Evolutionary conservation across 2,113 vertebrate species (phyloP).

Genomic region (Myotis davidii): DNA sequence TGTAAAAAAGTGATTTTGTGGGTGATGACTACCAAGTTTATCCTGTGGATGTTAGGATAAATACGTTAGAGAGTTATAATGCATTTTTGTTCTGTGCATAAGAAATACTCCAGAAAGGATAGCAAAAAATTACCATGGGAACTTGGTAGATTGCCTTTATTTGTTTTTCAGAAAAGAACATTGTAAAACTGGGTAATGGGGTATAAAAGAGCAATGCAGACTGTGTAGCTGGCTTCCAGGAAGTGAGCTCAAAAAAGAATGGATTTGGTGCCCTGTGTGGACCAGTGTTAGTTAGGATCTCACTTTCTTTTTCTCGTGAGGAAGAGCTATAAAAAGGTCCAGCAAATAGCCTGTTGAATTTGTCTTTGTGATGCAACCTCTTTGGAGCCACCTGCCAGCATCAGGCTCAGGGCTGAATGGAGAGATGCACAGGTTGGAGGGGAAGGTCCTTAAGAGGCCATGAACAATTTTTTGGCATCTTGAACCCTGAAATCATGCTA

Average conservation of each 20-base stretch:
- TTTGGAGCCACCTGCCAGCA: not conserved
- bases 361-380: not conserved
- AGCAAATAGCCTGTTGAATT: not conserved
- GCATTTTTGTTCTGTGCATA: constrained; percentile 16
- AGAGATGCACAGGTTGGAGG: not conserved
- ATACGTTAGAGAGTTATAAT: not conserved
- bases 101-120: constrained; percentile 40
- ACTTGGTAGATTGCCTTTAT: not conserved
- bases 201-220: constrained; percentile 46
- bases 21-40: not conserved
- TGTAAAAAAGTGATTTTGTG: not conserved
- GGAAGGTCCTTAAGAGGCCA: not conserved
- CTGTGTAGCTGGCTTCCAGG: constrained; percentile 22
- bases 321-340: constrained; percentile 44
- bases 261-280: not conserved
- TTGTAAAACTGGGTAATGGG: not conserved
- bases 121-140: constrained; percentile 57
- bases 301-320: constrained; percentile 35
- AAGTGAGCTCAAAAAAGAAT: constrained; percentile 34
- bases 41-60: not conserved
- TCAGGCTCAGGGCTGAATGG: not conserved
- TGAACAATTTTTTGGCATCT: not conserved
- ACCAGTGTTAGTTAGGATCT: not conserved
- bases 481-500: not conserved
- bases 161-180: constrained; percentile 54